Evolutionary conservation across 2,113 vertebrate species (phyloP).

Genomic region (Andinoacara biseriatus): DNA sequence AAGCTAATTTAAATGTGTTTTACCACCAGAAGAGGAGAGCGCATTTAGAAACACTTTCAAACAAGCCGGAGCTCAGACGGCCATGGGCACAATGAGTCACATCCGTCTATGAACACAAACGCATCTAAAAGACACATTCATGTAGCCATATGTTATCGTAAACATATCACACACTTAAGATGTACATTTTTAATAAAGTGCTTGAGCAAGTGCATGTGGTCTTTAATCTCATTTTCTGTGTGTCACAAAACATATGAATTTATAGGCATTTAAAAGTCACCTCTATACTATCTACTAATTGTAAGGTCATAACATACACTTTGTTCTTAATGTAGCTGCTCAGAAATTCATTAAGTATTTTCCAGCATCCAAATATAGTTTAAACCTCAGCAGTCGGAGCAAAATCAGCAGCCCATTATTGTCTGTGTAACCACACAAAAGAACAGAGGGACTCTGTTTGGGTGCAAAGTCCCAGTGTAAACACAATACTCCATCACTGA

Average conservation of each 20-base stretch:
- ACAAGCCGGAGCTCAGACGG: neutral
- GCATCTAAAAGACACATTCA: neutral
- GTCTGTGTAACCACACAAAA: neutral
- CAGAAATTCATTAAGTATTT: neutral
- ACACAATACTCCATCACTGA: neutral
- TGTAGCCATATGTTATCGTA: neutral
- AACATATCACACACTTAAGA: neutral
- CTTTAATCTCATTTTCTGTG: neutral
- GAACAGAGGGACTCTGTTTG: neutral
- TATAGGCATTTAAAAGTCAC: neutral
- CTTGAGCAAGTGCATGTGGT: neutral
- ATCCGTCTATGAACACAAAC: constrained; percentile 3
- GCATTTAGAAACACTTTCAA: neutral
- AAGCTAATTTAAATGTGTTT: neutral
- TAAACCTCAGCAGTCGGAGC: neutral
- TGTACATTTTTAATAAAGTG: neutral
- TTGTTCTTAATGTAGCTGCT: neutral
- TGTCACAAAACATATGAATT: neutral
- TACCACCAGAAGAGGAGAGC: neutral
- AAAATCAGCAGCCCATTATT: neutral
- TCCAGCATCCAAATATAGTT: neutral
- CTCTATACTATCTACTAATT: neutral
- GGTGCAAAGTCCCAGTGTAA: neutral
- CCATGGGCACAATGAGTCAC: neutral
- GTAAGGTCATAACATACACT: neutral